Percentiles rank a stretch among this genome's conserved stretches.
phyloP scores from a whole-genome alignment of 2,113 vertebrate species.

The Cololabis saira region DNA sequence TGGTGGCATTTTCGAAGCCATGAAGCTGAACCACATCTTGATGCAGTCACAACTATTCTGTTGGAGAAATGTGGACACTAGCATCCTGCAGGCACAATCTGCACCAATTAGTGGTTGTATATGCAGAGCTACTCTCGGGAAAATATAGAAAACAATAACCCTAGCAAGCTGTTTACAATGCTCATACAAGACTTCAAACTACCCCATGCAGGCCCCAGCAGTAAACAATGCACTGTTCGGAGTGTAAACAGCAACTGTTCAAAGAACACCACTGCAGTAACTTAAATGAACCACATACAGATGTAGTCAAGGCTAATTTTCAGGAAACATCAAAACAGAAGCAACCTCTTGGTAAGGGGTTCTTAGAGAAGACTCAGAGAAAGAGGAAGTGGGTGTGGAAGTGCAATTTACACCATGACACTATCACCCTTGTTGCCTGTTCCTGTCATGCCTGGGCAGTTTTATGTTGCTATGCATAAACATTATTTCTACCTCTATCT shows the following conservation, averaged over 20 bases:
- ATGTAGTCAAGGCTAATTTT: no score
- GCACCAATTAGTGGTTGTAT: conserved; percentile 7
- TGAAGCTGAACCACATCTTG: not conserved
- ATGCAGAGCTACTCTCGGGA: not conserved
- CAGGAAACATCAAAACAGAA: no score
- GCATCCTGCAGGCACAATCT: conserved; percentile 3
- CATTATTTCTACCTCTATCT: conserved; percentile 84
- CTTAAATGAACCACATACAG: no score
- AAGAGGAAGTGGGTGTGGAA: no score
- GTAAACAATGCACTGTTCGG: no score
- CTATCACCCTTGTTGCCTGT: no score
- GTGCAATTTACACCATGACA: no score
- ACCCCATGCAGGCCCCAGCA: not conserved
- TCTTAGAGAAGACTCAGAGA: no score
- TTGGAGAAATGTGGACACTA: conserved; percentile 12
- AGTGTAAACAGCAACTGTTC: no score
- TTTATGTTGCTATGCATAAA: not conserved
- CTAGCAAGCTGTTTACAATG: not conserved
- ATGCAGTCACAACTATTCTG: conserved; percentile 1
- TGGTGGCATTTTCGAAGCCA: conserved; percentile 8
- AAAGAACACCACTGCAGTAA: no score
- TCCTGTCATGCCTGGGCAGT: not conserved
- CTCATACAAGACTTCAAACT: conserved; percentile 1
- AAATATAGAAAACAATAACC: not conserved
- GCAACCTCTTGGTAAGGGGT: no score